A percentile compares a stretch with the other conserved stretches of the same genome.
phyloP scores from a whole-genome alignment of 2,797 vertebrate species.

The Sparidentex hasta region DNA sequence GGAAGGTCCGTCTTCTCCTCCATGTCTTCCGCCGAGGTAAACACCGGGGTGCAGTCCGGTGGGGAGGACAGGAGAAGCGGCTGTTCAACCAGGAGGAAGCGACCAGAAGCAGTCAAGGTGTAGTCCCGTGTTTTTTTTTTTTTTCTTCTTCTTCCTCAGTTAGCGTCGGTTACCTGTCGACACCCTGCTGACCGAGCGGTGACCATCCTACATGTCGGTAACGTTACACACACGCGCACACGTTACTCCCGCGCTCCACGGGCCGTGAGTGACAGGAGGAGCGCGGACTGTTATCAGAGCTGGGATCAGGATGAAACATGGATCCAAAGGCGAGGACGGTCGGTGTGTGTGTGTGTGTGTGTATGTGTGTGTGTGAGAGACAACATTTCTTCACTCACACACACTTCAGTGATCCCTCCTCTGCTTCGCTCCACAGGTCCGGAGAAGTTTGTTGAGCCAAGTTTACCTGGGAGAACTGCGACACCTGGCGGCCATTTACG shows the following conservation, averaged over 20 bases:
- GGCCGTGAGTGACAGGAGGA: not conserved
- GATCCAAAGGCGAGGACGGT: not conserved
- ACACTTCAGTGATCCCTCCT: constrained; percentile 25
- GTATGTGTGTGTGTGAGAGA: not conserved
- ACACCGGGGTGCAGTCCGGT: constrained; percentile 28
- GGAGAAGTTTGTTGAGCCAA: not conserved
- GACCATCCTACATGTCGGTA: constrained; percentile 14
- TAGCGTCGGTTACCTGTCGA: constrained; percentile 51
- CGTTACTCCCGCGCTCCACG: not conserved
- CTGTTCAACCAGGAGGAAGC: not conserved
- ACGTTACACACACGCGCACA: not conserved
- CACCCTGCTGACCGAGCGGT: constrained; percentile 24
- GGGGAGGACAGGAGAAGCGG: constrained; percentile 1
- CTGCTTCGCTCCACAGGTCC: not conserved
- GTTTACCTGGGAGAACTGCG: not conserved
- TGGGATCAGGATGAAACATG: not conserved
- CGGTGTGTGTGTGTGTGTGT: not conserved
- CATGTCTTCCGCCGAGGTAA: constrained; percentile 73
- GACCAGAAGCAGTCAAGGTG: not conserved
- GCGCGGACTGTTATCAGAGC: not conserved
- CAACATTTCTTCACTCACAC: constrained; percentile 31
- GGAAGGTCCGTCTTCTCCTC: constrained; percentile 86
- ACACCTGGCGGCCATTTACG: constrained; percentile 1
- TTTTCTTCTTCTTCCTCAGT: too few relatives aligned
- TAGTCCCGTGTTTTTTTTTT: constrained; percentile 24